Percentiles rank a stretch among this genome's conserved stretches.
phyloP scores from a whole-genome alignment of 1,140 invertebrate genomes.

The Dryas iulia region DNA sequence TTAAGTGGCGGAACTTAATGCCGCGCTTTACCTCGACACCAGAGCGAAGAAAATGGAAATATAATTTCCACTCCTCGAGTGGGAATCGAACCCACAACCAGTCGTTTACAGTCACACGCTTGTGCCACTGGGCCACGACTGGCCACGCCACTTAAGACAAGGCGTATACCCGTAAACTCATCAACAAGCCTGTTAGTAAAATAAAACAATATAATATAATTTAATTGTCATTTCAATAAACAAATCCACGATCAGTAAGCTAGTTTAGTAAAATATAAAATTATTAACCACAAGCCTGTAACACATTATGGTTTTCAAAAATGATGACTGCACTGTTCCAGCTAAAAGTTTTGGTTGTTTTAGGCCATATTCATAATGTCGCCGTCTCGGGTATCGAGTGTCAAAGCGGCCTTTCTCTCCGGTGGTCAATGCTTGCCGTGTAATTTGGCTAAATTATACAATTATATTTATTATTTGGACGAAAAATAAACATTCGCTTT shows the following conservation, averaged over 20 bases:
- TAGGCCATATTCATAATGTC: constrained; percentile 17
- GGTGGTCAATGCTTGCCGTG: constrained; percentile 39
- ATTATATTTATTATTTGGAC: constrained; percentile 16
- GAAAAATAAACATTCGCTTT: constrained; percentile 34
- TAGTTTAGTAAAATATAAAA: background rate
- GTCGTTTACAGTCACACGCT: no score
- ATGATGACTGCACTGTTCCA: background rate
- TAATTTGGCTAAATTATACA: constrained; percentile 44
- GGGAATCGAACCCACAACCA: no score
- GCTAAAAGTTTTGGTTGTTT: background rate
- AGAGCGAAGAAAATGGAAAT: no score
- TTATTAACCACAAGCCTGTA: background rate
- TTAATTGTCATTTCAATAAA: background rate
- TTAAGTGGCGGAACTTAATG: no score
- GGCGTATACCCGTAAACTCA: no score
- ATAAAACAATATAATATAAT: background rate
- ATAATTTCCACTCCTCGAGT: no score
- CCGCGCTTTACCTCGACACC: no score
- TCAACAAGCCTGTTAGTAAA: no score
- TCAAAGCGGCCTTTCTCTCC: constrained; percentile 42
- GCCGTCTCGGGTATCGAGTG: constrained; percentile 42
- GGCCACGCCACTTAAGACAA: no score
- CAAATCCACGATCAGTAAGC: background rate
- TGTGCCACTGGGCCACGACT: no score
- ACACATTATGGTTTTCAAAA: background rate